phyloP scores from a whole-genome alignment of 1,140 invertebrate genomes.

The Ptiloglossa arizonensis region DNA sequence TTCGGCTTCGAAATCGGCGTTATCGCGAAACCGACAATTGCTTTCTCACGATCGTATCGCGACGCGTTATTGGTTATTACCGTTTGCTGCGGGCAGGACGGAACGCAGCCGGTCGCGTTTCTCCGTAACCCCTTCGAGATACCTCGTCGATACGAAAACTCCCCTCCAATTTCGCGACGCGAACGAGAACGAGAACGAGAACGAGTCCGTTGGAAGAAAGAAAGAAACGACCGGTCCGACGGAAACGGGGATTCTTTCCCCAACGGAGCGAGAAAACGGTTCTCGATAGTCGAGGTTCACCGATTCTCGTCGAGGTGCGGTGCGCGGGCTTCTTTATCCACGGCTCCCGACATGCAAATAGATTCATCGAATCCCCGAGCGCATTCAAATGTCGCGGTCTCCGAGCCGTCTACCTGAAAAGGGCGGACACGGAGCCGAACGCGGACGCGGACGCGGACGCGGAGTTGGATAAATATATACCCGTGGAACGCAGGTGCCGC shows the following conservation, averaged over 20 bases:
- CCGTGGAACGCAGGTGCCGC: slow-evolving; percentile 57
- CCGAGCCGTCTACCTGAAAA: slow-evolving; percentile 59
- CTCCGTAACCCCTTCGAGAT: neutral
- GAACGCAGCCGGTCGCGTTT: neutral
- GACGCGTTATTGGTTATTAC: slow-evolving; percentile 20
- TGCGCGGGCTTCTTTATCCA: slow-evolving; percentile 45
- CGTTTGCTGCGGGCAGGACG: slow-evolving; percentile 18
- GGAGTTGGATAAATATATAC: slow-evolving; percentile 58
- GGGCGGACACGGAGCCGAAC: no score
- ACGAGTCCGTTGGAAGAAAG: no score
- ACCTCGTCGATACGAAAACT: no score
- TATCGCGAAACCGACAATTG: neutral
- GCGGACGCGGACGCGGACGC: slow-evolving; percentile 67
- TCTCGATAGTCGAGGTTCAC: neutral
- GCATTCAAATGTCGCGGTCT: slow-evolving; percentile 52
- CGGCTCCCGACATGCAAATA: slow-evolving; percentile 54
- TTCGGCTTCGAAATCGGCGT: neutral
- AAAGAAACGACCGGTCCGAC: no score
- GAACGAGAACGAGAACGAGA: no score
- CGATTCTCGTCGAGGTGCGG: neutral
- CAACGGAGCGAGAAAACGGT: neutral
- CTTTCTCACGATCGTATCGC: slow-evolving; percentile 49
- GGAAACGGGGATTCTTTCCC: no score
- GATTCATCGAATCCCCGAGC: slow-evolving; percentile 52
- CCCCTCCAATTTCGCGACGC: no score